These are phyloP conservation scores for Saccopteryx leptura DNA, from an alignment of 2,113 vertebrate species.

Conservation along the genomic window DNA sequence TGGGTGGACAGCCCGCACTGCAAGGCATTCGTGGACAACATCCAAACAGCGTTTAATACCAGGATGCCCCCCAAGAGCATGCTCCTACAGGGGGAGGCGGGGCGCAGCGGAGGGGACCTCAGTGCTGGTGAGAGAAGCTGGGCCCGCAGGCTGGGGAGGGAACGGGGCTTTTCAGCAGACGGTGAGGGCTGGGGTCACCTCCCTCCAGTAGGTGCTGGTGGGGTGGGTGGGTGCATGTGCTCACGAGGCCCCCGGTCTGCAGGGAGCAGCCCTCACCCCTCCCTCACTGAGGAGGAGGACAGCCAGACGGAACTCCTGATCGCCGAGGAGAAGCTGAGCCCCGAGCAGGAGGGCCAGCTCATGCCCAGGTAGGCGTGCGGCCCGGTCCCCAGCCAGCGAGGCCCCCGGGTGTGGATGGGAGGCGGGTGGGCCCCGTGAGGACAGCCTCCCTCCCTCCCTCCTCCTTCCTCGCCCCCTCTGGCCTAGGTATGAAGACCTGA, in stretches of 20 bases:
- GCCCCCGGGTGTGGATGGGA: background rate
- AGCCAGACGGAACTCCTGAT: slow-evolving; percentile 97
- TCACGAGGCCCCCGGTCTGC: background rate
- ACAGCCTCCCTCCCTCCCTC: background rate
- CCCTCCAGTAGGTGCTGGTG: background rate
- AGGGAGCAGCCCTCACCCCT: slow-evolving; percentile 98
- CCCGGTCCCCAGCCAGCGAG: accelerated
- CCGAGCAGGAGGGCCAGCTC: slow-evolving; percentile 96
- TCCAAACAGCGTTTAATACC: slow-evolving; percentile 98
- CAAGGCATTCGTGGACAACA: slow-evolving; percentile 97
- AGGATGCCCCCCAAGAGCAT: slow-evolving; percentile 98
- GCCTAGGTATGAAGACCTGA: slow-evolving; percentile 95
- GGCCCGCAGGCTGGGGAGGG: accelerated
- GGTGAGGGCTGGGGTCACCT: accelerated
- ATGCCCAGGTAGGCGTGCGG: slow-evolving; percentile 93
- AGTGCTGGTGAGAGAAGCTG: slow-evolving; percentile 91
- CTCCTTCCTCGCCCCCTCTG: slow-evolving; percentile 12
- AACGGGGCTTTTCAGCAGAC: accelerated
- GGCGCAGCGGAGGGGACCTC: slow-evolving; percentile 94
- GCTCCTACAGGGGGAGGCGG: slow-evolving; percentile 94
- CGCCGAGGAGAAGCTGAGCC: slow-evolving; percentile 98
- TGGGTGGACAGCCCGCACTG: slow-evolving; percentile 99
- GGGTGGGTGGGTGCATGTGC: accelerated
- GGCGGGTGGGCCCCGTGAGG: background rate
- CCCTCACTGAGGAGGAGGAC: slow-evolving; percentile 98